phyloP scores from a whole-genome alignment of 2,797 vertebrate species.

The Manis pentadactyla region DNA sequence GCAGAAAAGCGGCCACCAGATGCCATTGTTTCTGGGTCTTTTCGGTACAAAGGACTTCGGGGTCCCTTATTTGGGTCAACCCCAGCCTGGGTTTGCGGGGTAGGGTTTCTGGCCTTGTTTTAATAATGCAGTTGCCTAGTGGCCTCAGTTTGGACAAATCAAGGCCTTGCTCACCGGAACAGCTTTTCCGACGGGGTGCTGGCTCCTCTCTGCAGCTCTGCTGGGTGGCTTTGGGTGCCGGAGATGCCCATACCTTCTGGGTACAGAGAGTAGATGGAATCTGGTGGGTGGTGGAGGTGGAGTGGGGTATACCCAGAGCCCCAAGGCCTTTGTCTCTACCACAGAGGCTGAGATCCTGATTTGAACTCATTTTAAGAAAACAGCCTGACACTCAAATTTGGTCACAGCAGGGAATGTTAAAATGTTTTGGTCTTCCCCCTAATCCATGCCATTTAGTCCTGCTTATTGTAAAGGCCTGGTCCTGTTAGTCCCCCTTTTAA shows the following conservation, averaged over 20 bases:
- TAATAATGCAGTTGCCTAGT: background rate
- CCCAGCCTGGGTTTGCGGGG: background rate
- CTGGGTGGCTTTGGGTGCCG: slow-evolving; percentile 89
- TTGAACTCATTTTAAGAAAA: background rate
- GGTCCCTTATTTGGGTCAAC: background rate
- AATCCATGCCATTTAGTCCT: background rate
- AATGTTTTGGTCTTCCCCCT: background rate
- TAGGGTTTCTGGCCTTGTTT: background rate
- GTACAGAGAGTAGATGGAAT: background rate
- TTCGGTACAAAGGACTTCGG: background rate
- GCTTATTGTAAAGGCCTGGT: background rate
- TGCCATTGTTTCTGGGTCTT: background rate
- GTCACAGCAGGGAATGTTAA: background rate
- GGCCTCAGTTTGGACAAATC: accelerated
- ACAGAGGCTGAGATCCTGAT: background rate
- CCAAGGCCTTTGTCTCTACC: background rate
- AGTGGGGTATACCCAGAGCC: background rate
- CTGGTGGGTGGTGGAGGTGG: background rate
- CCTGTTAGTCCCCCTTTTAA: background rate
- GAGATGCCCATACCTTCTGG: slow-evolving; percentile 91
- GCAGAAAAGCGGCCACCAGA: background rate
- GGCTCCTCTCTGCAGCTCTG: slow-evolving; percentile 92
- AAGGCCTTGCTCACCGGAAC: slow-evolving; percentile 93
- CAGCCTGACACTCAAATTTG: background rate
- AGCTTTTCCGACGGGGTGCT: slow-evolving; percentile 92